Evolutionary conservation across 1,140 invertebrate species (phyloP), one percentile per base, ranked within the genome.

Genomic region (Trachelipus rathkii): DNA sequence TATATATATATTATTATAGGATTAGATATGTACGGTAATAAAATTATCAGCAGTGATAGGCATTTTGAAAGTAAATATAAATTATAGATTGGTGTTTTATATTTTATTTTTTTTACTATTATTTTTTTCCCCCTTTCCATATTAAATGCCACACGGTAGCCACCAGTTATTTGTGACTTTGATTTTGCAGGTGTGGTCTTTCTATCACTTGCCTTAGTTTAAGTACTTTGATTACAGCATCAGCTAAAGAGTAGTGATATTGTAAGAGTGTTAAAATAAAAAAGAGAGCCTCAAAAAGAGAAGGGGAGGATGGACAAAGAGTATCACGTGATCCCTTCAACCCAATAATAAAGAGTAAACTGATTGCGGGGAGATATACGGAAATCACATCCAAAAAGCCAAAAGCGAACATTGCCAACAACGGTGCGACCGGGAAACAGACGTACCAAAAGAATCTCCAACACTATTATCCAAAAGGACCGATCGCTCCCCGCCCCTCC

Each of bases 211-310:
- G 50, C 50, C 8, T 2, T 60, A 60, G 50, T 60, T n/a, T 15
- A 60, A 60, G 50, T 60, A 60, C 50, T 19, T 60, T 60, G 50
- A 60, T 60, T 60, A 60, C 50, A 60, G 50, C 50, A 60, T 60
- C 50, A 15, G 19, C 8, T 15, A 15, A 60, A 60, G 50, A 60
- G 50, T 60, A 60, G 50, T 60, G 50, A 19, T 19, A 13, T 13
- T 60, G 50, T 15, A 19, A 60, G 50, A 60, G 50, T 60, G 50
- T 33, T 3, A 33, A 33, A 33, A 33, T 33, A 33, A 3, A 33
- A 60, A 60, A 60, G 8, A 60, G 50, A 60, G 50, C 11, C 11
- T 60, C 50, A 19, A 60, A 60, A 19, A 60, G 50, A 60, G 50
- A 13, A 60, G 50, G 50, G 50, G 19, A 60, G 50, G 50, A 60